phyloP scores from a whole-genome alignment of 2,797 vertebrate genomes.

The Hirundo rustica region DNA sequence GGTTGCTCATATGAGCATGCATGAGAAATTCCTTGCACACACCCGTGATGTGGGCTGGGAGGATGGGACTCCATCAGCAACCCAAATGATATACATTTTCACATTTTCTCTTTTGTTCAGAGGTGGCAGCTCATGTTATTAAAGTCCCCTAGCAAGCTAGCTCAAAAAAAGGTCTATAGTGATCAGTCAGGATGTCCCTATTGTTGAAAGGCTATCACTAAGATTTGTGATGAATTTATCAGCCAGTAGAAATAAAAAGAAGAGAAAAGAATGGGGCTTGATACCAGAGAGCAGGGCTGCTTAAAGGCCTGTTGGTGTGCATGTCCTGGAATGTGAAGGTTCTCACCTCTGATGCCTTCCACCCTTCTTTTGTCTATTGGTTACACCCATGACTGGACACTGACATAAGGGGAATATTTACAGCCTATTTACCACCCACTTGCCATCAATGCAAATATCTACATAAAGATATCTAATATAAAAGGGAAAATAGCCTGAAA shows the following conservation, averaged over 20 bases:
- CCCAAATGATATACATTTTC: not conserved
- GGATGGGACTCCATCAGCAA: not conserved
- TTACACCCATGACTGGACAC: not conserved
- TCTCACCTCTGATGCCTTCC: not conserved
- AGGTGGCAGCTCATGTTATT: not conserved
- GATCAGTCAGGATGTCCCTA: not conserved
- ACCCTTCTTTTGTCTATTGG: not conserved
- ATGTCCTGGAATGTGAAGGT: not conserved
- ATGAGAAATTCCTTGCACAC: slow-evolving; percentile 27
- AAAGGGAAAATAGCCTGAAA: not conserved
- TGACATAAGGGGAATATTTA: not conserved
- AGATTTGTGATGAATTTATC: not conserved
- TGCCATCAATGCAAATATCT: not conserved
- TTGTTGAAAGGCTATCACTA: not conserved
- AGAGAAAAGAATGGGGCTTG: not conserved
- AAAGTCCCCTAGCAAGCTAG: not conserved
- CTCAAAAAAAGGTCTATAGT: not conserved
- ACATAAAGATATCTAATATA: not conserved
- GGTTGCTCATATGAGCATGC: not conserved
- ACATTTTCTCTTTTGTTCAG: not conserved
- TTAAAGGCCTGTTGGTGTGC: accelerated
- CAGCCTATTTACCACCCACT: not conserved
- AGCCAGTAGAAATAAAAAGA: not conserved
- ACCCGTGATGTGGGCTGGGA: not conserved
- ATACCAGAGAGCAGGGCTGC: not conserved